Conservation (phyloP, 2,797 vertebrate genomes). For the Chaenodraco wilsoni region DNA sequence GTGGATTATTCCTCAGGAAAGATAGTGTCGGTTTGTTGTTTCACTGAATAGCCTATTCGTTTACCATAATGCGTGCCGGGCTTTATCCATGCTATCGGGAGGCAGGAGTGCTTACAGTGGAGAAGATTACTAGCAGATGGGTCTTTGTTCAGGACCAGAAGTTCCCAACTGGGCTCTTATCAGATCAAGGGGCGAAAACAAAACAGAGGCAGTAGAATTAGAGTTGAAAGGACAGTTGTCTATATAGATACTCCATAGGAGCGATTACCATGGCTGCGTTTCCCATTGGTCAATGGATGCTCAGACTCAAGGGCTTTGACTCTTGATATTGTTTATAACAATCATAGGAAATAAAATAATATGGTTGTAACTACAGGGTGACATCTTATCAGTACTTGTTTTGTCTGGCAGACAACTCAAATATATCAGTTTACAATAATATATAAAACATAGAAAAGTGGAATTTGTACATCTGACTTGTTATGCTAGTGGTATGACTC, state of each 20-base stretch:
- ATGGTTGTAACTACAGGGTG: too few relatives aligned
- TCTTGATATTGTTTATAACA: neutral
- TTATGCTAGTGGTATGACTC: neutral
- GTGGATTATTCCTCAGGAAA: constrained; percentile 8
- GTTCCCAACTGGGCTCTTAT: constrained; percentile 67
- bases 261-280: neutral
- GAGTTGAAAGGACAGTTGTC: constrained; percentile 23
- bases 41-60: constrained; percentile 48
- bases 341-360: neutral
- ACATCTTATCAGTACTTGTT: neutral
- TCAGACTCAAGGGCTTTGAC: neutral
- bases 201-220: constrained; percentile 33
- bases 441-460: too few relatives aligned
- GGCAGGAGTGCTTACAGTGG: constrained; percentile 49
- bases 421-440: neutral
- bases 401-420: neutral
- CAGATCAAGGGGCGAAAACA: constrained; percentile 52
- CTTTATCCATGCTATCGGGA: constrained; percentile 50
- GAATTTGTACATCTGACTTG: too few relatives aligned
- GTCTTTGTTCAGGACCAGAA: constrained; percentile 67
- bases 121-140: constrained; percentile 71
- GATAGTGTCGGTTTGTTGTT: constrained; percentile 45
- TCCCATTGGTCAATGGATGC: neutral
- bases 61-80: constrained; percentile 50
- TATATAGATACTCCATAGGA: neutral